phyloP scores from a whole-genome alignment of 2,113 vertebrate genomes.

The Lophius piscatorius region DNA sequence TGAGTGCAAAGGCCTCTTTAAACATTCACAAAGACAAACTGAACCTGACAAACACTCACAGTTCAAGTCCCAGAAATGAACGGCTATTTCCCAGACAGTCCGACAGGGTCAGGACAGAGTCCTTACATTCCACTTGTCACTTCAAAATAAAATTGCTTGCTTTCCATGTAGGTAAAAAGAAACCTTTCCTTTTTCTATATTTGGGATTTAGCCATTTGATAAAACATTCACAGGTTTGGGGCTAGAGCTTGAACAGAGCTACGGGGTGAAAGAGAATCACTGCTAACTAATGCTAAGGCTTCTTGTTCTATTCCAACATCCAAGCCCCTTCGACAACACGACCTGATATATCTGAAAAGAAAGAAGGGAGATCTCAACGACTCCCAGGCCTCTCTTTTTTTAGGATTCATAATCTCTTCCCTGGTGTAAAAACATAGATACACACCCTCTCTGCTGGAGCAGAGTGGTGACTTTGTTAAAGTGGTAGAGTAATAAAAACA shows the following conservation, averaged over 20 bases:
- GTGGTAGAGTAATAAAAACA: constrained; percentile 76
- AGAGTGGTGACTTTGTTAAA: constrained; percentile 63
- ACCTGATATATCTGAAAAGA: constrained; percentile 55
- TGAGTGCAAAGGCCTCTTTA: constrained; percentile 69
- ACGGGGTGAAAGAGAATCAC: constrained; percentile 28
- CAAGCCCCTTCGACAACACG: constrained; percentile 48
- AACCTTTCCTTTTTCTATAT: constrained; percentile 56
- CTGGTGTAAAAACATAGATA: constrained; percentile 62
- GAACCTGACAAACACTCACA: constrained; percentile 35
- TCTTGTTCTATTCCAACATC: constrained; percentile 41
- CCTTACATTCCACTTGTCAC: constrained; percentile 76
- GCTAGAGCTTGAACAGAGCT: constrained; percentile 30
- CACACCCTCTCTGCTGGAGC: constrained; percentile 27
- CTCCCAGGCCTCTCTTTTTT: constrained; percentile 28
- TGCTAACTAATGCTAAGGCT: constrained; percentile 67
- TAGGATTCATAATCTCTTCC: constrained; percentile 60
- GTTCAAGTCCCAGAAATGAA: constrained; percentile 23
- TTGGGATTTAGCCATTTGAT: constrained; percentile 68
- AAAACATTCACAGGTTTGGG: constrained; percentile 68
- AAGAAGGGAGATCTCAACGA: constrained; percentile 19
- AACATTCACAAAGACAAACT: constrained; percentile 62
- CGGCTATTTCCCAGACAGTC: constrained; percentile 18
- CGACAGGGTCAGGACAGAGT: constrained; percentile 40
- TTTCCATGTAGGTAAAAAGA: constrained; percentile 38
- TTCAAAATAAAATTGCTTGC: constrained; percentile 64